phyloP scores from a whole-genome alignment of 2,888 invertebrate species.

The Teleogryllus oceanicus region DNA sequence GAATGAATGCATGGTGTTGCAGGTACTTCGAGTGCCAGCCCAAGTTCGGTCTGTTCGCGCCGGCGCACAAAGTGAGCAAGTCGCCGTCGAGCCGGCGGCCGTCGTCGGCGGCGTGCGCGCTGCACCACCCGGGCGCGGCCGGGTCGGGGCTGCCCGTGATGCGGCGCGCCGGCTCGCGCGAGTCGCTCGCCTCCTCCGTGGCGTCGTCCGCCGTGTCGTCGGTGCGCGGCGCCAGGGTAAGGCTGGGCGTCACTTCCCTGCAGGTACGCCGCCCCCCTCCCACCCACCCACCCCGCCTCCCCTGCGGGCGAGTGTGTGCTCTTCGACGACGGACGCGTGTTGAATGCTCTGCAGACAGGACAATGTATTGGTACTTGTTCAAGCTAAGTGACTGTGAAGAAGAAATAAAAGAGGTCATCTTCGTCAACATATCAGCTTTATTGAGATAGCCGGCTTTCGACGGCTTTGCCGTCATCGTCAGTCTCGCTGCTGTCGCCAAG shows the following conservation, averaged over 20 bases:
- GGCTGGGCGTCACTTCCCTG: slow-evolving; percentile 69
- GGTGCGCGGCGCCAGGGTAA: slow-evolving; percentile 59
- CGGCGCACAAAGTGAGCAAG: slow-evolving; percentile 81
- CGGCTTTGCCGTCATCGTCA: no score
- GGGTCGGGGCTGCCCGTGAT: slow-evolving; percentile 50
- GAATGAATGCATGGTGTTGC: slow-evolving; percentile 38
- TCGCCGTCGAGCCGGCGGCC: slow-evolving; percentile 72
- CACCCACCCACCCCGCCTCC: not conserved
- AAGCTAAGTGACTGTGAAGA: no score
- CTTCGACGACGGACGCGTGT: no score
- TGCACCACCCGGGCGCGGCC: slow-evolving; percentile 50
- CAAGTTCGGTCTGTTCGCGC: slow-evolving; percentile 90
- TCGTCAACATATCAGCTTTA: no score
- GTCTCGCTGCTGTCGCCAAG: no score
- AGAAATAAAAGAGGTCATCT: no score
- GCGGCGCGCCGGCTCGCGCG: slow-evolving; percentile 75
- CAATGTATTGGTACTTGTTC: no score
- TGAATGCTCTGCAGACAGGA: no score
- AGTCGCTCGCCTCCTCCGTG: slow-evolving; percentile 67
- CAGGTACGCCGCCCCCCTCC: not conserved
- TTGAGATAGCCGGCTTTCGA: no score
- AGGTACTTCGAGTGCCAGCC: slow-evolving; percentile 93
- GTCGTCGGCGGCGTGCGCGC: slow-evolving; percentile 54
- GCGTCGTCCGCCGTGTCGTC: slow-evolving; percentile 51
- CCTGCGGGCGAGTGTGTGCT: no score